Evolutionary conservation across 1,140 invertebrate genomes (phyloP).

Genomic region (Caerostris extrusa): DNA sequence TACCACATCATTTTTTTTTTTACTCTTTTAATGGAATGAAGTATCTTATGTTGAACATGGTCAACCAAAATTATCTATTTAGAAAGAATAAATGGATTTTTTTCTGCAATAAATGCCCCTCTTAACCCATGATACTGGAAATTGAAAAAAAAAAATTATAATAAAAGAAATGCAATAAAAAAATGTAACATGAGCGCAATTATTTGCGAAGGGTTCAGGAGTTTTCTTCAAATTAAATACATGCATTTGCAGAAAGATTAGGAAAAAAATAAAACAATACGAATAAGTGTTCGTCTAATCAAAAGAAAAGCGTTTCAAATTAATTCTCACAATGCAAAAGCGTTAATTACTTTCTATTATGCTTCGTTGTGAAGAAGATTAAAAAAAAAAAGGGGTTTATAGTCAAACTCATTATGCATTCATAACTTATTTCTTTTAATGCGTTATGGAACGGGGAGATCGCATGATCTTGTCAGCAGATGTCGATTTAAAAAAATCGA

Average conservation of each 20-base stretch:
- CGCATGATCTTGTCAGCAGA: background rate
- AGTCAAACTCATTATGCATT: background rate
- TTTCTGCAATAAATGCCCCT: background rate
- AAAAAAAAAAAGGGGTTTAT: background rate
- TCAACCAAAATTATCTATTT: slow-evolving; percentile 49
- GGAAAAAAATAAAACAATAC: background rate
- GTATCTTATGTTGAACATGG: slow-evolving; percentile 50
- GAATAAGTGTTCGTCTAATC: slow-evolving; percentile 8
- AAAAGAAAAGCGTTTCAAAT: slow-evolving; percentile 40
- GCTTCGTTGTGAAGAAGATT: background rate
- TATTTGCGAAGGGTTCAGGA: slow-evolving; percentile 47
- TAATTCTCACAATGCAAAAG: background rate
- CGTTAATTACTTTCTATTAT: slow-evolving; percentile 61
- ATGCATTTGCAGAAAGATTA: background rate
- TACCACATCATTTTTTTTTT: slow-evolving; percentile 7
- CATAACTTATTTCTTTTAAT: background rate
- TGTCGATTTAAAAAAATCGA: background rate
- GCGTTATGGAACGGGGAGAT: background rate
- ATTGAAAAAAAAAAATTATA: background rate
- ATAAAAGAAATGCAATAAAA: slow-evolving; percentile 2
- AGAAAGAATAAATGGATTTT: background rate
- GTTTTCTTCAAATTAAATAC: slow-evolving; percentile 48
- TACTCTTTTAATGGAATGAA: background rate
- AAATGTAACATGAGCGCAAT: background rate
- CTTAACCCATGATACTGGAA: slow-evolving; percentile 2